Conservation (phyloP, 2,113 vertebrate species). For the Cynocephalus volans region DNA sequence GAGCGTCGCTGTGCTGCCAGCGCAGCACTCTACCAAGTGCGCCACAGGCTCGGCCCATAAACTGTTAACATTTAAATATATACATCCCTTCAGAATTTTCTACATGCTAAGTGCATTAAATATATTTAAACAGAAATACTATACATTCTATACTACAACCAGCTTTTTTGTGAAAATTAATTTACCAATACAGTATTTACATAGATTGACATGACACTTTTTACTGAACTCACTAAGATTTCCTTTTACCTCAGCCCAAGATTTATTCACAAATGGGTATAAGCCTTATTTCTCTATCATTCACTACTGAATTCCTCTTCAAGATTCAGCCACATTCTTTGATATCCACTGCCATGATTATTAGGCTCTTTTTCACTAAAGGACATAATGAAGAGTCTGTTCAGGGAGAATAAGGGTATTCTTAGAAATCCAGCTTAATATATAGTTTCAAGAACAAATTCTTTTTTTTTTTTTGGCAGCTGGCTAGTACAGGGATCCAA, state of each 20-base stretch:
- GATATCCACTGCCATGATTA: neutral
- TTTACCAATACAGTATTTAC: neutral
- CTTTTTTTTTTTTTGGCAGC: too few relatives aligned
- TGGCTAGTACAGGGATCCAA: too few relatives aligned
- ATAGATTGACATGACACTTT: neutral
- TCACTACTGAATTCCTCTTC: neutral
- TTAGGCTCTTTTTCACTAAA: neutral
- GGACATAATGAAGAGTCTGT: neutral
- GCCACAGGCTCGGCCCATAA: too few relatives aligned
- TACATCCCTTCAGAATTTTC: neutral
- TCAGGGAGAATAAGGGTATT: neutral
- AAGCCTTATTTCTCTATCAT: neutral
- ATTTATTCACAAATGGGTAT: neutral
- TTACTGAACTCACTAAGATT: neutral
- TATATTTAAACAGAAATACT: conserved; percentile 7
- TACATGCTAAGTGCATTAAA: neutral
- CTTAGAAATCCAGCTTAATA: neutral
- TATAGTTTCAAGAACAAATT: neutral
- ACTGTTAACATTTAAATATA: neutral
- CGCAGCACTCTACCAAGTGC: too few relatives aligned
- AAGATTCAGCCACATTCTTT: conserved; percentile 12
- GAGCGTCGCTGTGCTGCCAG: too few relatives aligned
- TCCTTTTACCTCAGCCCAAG: neutral
- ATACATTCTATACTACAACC: neutral
- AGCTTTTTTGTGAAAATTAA: neutral